phyloP scores from a whole-genome alignment of 2,888 invertebrate species.

The Epirrita christyi region DNA sequence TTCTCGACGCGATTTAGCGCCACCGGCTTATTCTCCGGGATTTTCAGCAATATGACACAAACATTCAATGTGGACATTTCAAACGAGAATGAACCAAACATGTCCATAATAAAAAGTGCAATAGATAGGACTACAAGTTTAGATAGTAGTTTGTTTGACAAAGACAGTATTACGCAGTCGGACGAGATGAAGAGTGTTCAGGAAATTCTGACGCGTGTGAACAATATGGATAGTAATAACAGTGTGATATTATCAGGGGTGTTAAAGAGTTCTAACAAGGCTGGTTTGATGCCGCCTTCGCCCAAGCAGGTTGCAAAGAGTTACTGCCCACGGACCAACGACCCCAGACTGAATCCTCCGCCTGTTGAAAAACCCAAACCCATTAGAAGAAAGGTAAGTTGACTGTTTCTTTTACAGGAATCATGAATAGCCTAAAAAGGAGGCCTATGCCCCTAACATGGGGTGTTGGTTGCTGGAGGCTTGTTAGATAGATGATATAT shows the following conservation, averaged over 20 bases:
- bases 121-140: conserved; percentile 80
- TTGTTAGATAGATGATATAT: too few species aligned
- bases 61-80: conserved; percentile 61
- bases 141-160: conserved; percentile 75
- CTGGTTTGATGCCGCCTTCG: conserved; percentile 49
- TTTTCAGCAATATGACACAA: conserved; percentile 73
- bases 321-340: conserved; percentile 57
- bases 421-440: background rate
- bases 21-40: conserved; percentile 75
- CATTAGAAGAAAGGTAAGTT: conserved; percentile 80
- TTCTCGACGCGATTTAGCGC: conserved; percentile 73
- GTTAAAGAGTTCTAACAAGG: conserved; percentile 62
- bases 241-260: conserved; percentile 80
- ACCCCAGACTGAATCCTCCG: conserved; percentile 78
- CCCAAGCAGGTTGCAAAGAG: conserved; percentile 54
- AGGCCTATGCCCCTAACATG: background rate
- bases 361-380: conserved; percentile 78
- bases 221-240: conserved; percentile 81
- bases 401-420: background rate
- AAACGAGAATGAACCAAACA: conserved; percentile 73
- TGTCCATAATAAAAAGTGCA: conserved; percentile 80
- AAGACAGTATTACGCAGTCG: conserved; percentile 66
- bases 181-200: conserved; percentile 79
- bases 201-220: conserved; percentile 79
- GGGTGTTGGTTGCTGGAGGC: too few species aligned